Evolutionary conservation across 1,140 invertebrate species (phyloP), one percentile per base, ranked within the genome.

Genomic region (Bombus turneri): DNA sequence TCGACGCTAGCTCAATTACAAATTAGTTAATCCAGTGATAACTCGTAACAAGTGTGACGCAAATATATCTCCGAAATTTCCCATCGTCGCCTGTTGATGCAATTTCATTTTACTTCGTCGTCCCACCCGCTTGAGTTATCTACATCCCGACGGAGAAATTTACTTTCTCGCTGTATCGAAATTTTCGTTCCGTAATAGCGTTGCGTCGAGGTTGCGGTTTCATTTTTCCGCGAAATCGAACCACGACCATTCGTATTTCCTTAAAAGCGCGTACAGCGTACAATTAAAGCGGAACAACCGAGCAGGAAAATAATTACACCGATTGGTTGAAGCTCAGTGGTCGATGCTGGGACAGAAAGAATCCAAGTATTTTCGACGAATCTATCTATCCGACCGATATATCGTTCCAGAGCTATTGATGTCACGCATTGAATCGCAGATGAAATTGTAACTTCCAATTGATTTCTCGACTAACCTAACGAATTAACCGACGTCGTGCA

Each of bases 21-120:
- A 85, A 85, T 85, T 81, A 74, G 43, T 85, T 74, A 59, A 81
- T 72, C 34, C 78, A 47, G 68, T 57, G 62, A 75, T 34, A 74
- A 81, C 69, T 85, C 73, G 37, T 15, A 43, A 28, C 25, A 41
- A 37, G 22, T 10, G 18, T 0, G 75, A n/a, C 15, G 41, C 57
- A 43, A 66, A 41, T 31, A 43, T 81, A 39, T 80, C 69, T 39
- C 64, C 41, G 39, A 85, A 80, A 85, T 80, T 73, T 73, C 34
- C 22, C 68, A 31, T 81, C 69, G 13, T 47, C 53, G 43, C 57
- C 64, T 62, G 18, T 47, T 64, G 66, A 72, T 72, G 47, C 57
- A 28, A 77, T 72, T 83, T 68, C 59, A 15, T 47, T 22, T 34
- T 62, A 37, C 57, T 34, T 25, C 75, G 53, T 31, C 39, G 4